Conservation (phyloP, 2,888 invertebrate genomes). For the Drosophila subsilvestris region DNA sequence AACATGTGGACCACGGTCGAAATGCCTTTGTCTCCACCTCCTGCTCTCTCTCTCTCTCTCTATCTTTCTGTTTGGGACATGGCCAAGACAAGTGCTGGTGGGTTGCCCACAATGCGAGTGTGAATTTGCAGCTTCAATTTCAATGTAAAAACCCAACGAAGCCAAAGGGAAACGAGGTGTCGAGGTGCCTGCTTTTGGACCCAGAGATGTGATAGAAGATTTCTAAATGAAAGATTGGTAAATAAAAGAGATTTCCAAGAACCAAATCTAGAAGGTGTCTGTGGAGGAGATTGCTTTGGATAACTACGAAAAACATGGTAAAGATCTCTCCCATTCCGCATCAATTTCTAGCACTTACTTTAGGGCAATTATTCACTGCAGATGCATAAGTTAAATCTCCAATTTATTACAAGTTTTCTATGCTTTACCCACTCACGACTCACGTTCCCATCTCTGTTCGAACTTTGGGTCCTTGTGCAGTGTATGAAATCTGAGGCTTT, state of each 20-base stretch:
- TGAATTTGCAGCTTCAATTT: conserved; percentile 60
- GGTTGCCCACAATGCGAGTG: conserved; percentile 31
- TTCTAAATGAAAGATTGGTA: not conserved
- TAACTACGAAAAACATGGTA: conserved; percentile 9
- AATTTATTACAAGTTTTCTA: not conserved
- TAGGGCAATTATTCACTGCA: not conserved
- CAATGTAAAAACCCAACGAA: conserved; percentile 30
- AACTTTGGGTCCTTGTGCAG: conserved; percentile 38
- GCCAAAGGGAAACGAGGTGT: conserved; percentile 16
- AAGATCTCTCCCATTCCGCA: not conserved
- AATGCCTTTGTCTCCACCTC: conserved; percentile 37
- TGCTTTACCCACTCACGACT: conserved; percentile 24
- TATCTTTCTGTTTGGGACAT: conserved; percentile 20
- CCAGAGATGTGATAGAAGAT: conserved; percentile 42
- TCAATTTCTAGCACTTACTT: not conserved
- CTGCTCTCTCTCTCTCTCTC: not conserved
- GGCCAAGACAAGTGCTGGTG: conserved; percentile 64
- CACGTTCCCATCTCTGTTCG: conserved; percentile 58
- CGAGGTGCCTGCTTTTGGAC: not conserved
- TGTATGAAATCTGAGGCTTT: conserved; percentile 65
- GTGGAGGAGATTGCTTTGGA: not conserved
- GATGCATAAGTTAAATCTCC: not conserved
- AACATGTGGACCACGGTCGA: conserved; percentile 72
- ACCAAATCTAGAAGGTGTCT: conserved; percentile 2
- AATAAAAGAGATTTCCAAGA: not conserved